A percentile compares a stretch with the other conserved stretches of the same genome.
Evolutionary conservation across 1,140 invertebrate genomes (phyloP).

Genomic region (Drosophila ananassae): DNA sequence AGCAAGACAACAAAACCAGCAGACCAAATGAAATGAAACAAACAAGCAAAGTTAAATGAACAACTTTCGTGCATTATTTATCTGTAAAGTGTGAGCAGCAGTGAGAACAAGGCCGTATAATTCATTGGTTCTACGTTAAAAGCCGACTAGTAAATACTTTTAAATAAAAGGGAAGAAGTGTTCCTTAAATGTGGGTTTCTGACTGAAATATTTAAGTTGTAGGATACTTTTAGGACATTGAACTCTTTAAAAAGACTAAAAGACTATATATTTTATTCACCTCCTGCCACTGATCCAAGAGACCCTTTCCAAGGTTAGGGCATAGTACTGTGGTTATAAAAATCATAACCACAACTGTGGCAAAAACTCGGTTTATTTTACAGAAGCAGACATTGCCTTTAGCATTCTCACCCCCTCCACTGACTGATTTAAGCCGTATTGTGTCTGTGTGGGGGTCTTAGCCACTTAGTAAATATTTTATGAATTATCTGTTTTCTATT

Average conservation of each 20-base stretch:
- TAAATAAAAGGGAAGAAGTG: not conserved
- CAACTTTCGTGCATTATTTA: conserved; percentile 82
- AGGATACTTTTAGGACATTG: too few species aligned
- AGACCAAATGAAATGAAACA: conserved; percentile 70
- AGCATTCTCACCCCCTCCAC: conserved; percentile 28
- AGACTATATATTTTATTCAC: not conserved
- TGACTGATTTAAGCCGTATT: conserved; percentile 54
- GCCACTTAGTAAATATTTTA: conserved; percentile 75
- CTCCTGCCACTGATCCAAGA: not conserved
- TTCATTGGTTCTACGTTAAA: not conserved
- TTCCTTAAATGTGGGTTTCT: not conserved
- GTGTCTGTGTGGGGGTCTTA: conserved; percentile 22
- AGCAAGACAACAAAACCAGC: conserved; percentile 47
- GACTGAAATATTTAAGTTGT: too few species aligned
- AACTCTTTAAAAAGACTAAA: too few species aligned
- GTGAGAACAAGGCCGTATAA: conserved; percentile 28
- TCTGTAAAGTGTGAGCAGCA: conserved; percentile 60
- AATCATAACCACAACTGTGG: conserved; percentile 70
- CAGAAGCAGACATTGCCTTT: conserved; percentile 43
- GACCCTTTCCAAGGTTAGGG: conserved; percentile 12
- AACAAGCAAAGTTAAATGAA: conserved; percentile 81
- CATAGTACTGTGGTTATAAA: conserved; percentile 39
- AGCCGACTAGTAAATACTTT: conserved; percentile 23
- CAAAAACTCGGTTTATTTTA: conserved; percentile 27
- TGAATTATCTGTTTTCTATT: conserved; percentile 82